Evolutionary conservation across 2,797 vertebrate genomes (phyloP).

Genomic region (Glyptemys insculpta): DNA sequence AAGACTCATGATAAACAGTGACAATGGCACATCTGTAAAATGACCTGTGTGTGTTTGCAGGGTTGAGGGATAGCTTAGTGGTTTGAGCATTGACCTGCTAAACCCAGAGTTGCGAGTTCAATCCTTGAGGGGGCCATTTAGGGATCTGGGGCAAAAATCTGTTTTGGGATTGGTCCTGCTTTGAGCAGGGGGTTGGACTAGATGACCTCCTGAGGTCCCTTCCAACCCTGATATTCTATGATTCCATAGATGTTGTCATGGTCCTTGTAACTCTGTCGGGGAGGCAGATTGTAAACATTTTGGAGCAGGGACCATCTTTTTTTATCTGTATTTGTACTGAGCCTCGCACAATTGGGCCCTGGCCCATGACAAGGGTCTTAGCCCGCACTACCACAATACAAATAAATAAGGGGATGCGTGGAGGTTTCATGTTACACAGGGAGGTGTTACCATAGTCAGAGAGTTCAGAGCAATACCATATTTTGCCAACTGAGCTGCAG

Average conservation of each 20-base stretch:
- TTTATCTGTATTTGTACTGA: not conserved
- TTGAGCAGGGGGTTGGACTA: too few relatives aligned
- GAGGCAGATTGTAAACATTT: not conserved
- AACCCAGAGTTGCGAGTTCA: too few relatives aligned
- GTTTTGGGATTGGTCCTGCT: too few relatives aligned
- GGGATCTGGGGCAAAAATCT: too few relatives aligned
- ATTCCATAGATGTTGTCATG: not conserved
- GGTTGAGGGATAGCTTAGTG: not conserved
- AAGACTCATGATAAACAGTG: not conserved
- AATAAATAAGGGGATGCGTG: not conserved
- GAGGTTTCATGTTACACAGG: constrained; percentile 2
- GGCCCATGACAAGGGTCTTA: not conserved
- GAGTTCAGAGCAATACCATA: not conserved
- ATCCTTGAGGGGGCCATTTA: too few relatives aligned
- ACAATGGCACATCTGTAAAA: not conserved
- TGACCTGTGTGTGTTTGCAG: not conserved
- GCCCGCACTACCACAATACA: not conserved
- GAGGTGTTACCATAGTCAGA: not conserved
- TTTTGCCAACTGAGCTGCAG: not conserved
- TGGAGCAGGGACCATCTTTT: not conserved
- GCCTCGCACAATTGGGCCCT: rapidly evolving
- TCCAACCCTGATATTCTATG: too few relatives aligned
- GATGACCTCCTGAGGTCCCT: too few relatives aligned
- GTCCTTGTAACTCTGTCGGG: not conserved
- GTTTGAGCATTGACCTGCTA: too few relatives aligned